phyloP scores from a whole-genome alignment of 1,140 invertebrate genomes.

The Tetragonula clypearis region DNA sequence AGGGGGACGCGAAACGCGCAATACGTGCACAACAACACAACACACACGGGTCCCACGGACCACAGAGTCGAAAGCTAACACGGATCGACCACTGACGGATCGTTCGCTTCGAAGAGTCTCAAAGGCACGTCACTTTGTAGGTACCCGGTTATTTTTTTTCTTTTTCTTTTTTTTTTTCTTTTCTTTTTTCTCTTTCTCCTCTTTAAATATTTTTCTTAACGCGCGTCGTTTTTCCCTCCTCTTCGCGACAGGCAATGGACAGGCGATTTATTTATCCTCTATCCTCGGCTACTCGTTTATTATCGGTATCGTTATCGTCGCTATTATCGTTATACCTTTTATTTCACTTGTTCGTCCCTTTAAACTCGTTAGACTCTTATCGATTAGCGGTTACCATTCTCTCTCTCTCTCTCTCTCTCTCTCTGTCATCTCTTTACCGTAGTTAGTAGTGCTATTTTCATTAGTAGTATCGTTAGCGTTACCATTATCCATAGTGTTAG shows the following conservation, averaged over 20 bases:
- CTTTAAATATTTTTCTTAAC: no score
- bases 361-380: no score
- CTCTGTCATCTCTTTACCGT: slow-evolving; percentile 4
- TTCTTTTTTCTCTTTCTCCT: no score
- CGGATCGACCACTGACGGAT: slow-evolving; percentile 23
- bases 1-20: slow-evolving; percentile 17
- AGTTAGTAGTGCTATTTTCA: slow-evolving; percentile 23
- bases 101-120: slow-evolving; percentile 55
- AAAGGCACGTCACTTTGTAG: slow-evolving; percentile 65
- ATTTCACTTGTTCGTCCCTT: no score
- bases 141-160: slow-evolving; percentile 43
- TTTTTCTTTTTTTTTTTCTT: no score
- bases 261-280: slow-evolving; percentile 9
- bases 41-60: slow-evolving; percentile 20
- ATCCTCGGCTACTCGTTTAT: slow-evolving; percentile 16
- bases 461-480: slow-evolving; percentile 41
- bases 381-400: no score
- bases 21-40: slow-evolving; percentile 14
- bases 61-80: slow-evolving; percentile 23
- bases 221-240: slow-evolving; percentile 26
- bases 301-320: background rate
- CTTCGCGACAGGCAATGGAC: slow-evolving; percentile 42
- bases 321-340: slow-evolving; percentile 31
- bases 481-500: slow-evolving; percentile 15
- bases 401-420: background rate